Evolutionary conservation across 2,888 invertebrate species (phyloP).

Genomic region (Erebia ligea): DNA sequence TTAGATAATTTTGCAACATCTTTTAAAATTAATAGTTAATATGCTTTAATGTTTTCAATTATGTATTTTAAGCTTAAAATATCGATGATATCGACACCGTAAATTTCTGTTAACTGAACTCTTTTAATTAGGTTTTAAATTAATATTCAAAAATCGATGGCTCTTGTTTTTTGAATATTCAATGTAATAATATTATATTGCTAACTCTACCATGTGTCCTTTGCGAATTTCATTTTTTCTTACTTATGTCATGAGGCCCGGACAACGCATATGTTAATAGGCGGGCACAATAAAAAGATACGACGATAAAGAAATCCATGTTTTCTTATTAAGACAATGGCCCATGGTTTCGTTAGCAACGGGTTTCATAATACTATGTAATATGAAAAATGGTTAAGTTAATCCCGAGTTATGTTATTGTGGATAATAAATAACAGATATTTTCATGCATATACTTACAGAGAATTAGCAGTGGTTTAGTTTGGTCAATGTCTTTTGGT

Average conservation of each 20-base stretch:
- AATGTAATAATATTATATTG: constrained; percentile 37
- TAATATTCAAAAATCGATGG: neutral
- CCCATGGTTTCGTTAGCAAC: constrained; percentile 39
- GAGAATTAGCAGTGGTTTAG: constrained; percentile 19
- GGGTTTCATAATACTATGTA: constrained; percentile 25
- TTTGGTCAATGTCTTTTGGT: constrained; percentile 11
- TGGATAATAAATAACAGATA: constrained; percentile 33
- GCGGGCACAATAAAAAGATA: constrained; percentile 64
- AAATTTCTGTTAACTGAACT: constrained; percentile 16
- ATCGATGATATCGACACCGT: too few species aligned
- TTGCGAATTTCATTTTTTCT: constrained; percentile 64
- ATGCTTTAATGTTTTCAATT: too few species aligned
- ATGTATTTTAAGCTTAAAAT: too few species aligned
- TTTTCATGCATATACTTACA: constrained; percentile 27
- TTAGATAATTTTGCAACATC: too few species aligned
- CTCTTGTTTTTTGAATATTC: neutral
- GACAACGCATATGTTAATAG: constrained; percentile 56
- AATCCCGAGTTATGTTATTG: constrained; percentile 34
- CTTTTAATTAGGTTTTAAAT: constrained; percentile 25
- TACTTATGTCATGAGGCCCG: constrained; percentile 58
- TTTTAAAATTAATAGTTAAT: too few species aligned
- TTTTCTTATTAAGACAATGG: constrained; percentile 44
- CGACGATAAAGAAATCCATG: constrained; percentile 47
- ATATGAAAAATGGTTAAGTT: constrained; percentile 35
- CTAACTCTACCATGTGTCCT: constrained; percentile 54